These are phyloP conservation scores for Enchytraeus crypticus DNA, from an alignment of 2,888 invertebrate genomes.

Conservation along the genomic window DNA sequence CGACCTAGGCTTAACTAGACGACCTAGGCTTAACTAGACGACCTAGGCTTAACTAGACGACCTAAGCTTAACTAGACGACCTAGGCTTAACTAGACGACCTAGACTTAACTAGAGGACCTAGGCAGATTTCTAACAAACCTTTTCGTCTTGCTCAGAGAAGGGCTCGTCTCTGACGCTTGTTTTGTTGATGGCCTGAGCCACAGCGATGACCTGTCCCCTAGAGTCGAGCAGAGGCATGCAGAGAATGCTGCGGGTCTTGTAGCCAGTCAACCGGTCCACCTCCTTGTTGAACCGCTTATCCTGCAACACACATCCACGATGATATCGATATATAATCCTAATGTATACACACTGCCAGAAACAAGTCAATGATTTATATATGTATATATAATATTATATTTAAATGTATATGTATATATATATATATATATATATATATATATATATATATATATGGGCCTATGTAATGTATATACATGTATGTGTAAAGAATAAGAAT, in stretches of 20 bases:
- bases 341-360: neutral
- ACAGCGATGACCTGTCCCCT: constrained; percentile 45
- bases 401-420: neutral
- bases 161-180: constrained; percentile 36
- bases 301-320: constrained; percentile 32
- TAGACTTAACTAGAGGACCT: too few species aligned
- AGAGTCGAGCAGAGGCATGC: constrained; percentile 45
- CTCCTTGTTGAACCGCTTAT: constrained; percentile 43
- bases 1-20: too few species aligned
- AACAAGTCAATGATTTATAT: neutral
- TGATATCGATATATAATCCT: neutral
- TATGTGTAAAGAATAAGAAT: too few species aligned
- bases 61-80: too few species aligned
- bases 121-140: too few species aligned
- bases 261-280: constrained; percentile 43
- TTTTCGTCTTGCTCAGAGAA: constrained; percentile 47
- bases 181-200: constrained; percentile 46
- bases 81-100: too few species aligned
- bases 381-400: neutral
- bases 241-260: constrained; percentile 41
- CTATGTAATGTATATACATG: too few species aligned
- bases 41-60: too few species aligned
- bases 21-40: too few species aligned
- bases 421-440: too few species aligned
- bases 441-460: too few species aligned